Conservation (phyloP, 2,797 vertebrate genomes). For the Todus mexicanus region DNA sequence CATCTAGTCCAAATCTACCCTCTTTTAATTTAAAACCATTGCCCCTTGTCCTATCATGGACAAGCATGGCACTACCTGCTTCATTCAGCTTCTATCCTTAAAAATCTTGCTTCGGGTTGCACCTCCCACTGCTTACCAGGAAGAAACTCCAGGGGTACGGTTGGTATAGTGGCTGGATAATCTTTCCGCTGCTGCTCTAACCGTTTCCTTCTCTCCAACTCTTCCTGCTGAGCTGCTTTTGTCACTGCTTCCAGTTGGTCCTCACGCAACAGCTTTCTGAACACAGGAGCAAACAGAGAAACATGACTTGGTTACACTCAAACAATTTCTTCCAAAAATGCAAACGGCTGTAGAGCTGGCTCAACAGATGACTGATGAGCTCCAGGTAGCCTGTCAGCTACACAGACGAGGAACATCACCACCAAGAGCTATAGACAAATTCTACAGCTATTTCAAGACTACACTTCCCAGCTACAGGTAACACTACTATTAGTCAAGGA, state of each 20-base stretch:
- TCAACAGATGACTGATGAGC: background rate
- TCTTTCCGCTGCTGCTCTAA: constrained; percentile 97
- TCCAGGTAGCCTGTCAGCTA: background rate
- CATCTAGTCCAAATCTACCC: background rate
- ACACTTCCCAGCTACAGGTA: background rate
- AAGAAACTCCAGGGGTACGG: constrained; percentile 81
- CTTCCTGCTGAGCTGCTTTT: constrained; percentile 97
- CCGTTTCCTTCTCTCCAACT: constrained; percentile 92
- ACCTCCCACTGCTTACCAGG: constrained; percentile 76
- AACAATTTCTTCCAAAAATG: background rate
- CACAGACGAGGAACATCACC: background rate
- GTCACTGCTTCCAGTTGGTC: constrained; percentile 97
- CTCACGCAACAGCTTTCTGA: constrained; percentile 94
- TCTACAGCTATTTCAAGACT: background rate
- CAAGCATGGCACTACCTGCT: background rate
- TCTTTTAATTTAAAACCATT: background rate
- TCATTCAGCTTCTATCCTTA: background rate
- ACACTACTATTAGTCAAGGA: background rate
- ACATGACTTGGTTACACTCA: background rate
- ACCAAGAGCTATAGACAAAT: background rate
- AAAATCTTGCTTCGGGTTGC: background rate
- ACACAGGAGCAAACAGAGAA: background rate
- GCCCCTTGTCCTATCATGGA: background rate
- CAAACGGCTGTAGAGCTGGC: background rate
- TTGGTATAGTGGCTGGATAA: constrained; percentile 80